Evolutionary conservation across 2,113 vertebrate genomes (phyloP).

Genomic region (Phaethon lepturus): DNA sequence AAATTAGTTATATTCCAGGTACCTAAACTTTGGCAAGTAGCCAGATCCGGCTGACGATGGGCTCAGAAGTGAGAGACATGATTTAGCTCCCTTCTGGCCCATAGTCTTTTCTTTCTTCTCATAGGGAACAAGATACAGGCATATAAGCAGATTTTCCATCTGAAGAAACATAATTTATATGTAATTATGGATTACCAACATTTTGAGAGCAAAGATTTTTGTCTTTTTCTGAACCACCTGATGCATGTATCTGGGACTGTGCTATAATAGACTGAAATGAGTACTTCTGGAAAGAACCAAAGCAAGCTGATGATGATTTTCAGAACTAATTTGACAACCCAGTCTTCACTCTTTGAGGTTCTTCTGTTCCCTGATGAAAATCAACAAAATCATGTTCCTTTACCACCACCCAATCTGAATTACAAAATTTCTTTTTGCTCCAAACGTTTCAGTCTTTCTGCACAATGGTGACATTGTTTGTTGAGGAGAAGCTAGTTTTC

Average conservation of each 20-base stretch:
- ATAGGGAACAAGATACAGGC: background rate
- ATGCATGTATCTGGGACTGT: background rate
- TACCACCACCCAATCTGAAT: background rate
- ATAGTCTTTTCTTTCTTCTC: background rate
- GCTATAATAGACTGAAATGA: background rate
- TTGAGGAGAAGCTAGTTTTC: background rate
- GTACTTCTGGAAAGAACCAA: background rate
- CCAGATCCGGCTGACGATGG: background rate
- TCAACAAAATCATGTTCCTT: background rate
- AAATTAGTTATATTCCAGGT: background rate
- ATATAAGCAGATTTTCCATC: background rate
- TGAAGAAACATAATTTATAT: background rate
- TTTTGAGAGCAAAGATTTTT: background rate
- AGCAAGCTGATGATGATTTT: background rate
- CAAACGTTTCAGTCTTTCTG: background rate
- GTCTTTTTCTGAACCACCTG: background rate
- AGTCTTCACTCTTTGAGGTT: background rate
- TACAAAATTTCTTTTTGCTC: background rate
- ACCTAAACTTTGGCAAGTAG: background rate
- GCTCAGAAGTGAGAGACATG: background rate
- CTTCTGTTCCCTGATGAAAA: background rate
- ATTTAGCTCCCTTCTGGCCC: background rate
- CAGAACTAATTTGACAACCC: background rate
- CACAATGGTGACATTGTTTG: background rate
- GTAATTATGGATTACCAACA: background rate